A percentile compares a stretch with the other conserved stretches of the same genome.
Conservation (phyloP, 2,888 invertebrate genomes). For the Troilus luridus region DNA sequence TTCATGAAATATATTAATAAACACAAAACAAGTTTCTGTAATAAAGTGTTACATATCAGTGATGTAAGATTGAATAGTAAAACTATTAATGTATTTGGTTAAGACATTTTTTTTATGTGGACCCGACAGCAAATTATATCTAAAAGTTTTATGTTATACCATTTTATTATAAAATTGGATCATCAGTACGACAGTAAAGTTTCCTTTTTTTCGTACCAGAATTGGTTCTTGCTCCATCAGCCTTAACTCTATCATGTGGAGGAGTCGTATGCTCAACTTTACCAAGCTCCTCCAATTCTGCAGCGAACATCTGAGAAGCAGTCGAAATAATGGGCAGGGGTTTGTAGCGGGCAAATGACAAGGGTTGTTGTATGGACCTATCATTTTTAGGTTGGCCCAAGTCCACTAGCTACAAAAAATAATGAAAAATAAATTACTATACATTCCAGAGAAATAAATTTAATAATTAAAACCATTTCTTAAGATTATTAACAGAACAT, state of each 20-base stretch:
- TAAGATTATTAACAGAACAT: not conserved
- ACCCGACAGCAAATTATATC: not conserved
- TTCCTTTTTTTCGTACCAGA: not conserved
- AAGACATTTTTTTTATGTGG: not conserved
- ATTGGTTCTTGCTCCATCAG: not conserved
- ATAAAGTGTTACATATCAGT: too few relatives aligned
- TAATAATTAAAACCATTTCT: not conserved
- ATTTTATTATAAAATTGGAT: conserved; percentile 9
- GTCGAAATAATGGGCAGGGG: conserved; percentile 2
- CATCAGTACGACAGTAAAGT: conserved; percentile 3
- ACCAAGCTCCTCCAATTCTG: not conserved
- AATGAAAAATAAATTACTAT: not conserved
- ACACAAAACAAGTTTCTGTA: too few relatives aligned
- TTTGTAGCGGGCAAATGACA: conserved; percentile 11
- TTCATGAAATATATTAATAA: too few relatives aligned
- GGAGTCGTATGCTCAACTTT: not conserved
- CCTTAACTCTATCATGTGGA: not conserved
- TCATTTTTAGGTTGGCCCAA: not conserved
- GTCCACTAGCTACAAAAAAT: not conserved
- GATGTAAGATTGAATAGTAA: too few relatives aligned
- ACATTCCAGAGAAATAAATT: not conserved
- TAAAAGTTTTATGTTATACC: not conserved
- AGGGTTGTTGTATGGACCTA: not conserved
- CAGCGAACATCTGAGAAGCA: not conserved
- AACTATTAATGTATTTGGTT: too few relatives aligned